A percentile compares a stretch with the other conserved stretches of the same genome.
Conservation (phyloP, 2,888 invertebrate genomes). For the Exocentrus adspersus region DNA sequence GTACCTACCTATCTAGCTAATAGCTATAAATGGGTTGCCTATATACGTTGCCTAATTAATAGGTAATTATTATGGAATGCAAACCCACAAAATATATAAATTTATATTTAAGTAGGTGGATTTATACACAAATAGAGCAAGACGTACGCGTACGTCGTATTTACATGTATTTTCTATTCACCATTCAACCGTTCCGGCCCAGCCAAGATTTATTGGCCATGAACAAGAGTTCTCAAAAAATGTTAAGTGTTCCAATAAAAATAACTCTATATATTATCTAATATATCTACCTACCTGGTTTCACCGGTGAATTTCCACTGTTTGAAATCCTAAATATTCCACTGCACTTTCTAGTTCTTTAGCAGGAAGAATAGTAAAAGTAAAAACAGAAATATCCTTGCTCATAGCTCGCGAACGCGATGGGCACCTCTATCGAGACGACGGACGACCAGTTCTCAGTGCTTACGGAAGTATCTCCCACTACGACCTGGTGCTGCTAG, state of each 20-base stretch:
- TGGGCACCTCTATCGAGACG: not conserved
- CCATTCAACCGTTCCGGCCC: not conserved
- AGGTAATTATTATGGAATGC: too few relatives aligned
- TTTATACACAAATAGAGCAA: not conserved
- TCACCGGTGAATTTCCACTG: not conserved
- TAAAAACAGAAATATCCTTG: not conserved
- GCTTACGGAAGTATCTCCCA: not conserved
- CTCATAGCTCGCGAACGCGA: not conserved
- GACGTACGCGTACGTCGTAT: not conserved
- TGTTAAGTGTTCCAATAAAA: not conserved
- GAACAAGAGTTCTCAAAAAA: not conserved
- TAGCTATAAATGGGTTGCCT: too few relatives aligned
- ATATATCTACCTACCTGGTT: too few relatives aligned
- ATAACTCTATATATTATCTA: too few relatives aligned
- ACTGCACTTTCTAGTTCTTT: not conserved
- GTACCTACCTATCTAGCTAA: too few relatives aligned
- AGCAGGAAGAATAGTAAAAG: not conserved
- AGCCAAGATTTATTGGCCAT: not conserved
- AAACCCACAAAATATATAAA: not conserved
- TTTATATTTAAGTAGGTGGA: not conserved
- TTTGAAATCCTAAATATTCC: not conserved
- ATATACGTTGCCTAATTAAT: too few relatives aligned
- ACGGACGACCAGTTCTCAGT: not conserved
- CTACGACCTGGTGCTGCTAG: not conserved
- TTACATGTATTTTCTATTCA: not conserved